Base-by-base conservation (phyloP, 2,888 invertebrate species). In the Serrognathus titanus region DNA sequence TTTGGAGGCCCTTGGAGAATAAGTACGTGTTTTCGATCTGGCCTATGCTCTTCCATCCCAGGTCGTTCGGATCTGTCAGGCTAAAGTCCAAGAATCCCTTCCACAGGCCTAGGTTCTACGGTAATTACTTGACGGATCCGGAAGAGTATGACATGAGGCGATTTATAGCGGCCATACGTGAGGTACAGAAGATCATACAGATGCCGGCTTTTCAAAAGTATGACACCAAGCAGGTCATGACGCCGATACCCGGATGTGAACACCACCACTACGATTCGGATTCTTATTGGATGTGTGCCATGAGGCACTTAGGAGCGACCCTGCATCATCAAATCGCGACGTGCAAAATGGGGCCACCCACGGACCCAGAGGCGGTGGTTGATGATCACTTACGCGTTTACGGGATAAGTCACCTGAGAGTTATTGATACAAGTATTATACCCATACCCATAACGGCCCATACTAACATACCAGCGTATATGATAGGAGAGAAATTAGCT, bases 121-220 rank as follows among this genome's bases (percentile, higher is more conserved):
- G 92, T 0, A 90, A 90, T 71, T 97, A 94, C 74, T 84, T 94
- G 69, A 81, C 85, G 0, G 82, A 86, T 67, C 79, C 81, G 4
- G 75, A 66, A 24, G 57, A 62, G 79, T 63, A 84, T 80, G 77
- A 77, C 58, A 59, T 75, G 2, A 70, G 66, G 57, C 71, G 74
- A 2, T 69, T 76, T 54, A 69, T 76, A 10, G 72, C 71, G 3
- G 67, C 71, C 0, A 75, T 83, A 8, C 80, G 83, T 60, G 78
- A 79, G 66, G 78, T 80, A 1, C 78, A 85, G 45, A 77, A 75
- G 70, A 71, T 85, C 35, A 76, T 79, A 4, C 69, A 74, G 58
- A 80, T 80, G 0, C 73, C 77, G 4, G 72, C 81, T 0, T 80
- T 84, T 61, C 76, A 77, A 60, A 77, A 73, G 41, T 81, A 77